Evolutionary conservation across 2,888 invertebrate species (phyloP), one percentile per base, ranked within the genome.

Genomic region (Lymantria monacha): DNA sequence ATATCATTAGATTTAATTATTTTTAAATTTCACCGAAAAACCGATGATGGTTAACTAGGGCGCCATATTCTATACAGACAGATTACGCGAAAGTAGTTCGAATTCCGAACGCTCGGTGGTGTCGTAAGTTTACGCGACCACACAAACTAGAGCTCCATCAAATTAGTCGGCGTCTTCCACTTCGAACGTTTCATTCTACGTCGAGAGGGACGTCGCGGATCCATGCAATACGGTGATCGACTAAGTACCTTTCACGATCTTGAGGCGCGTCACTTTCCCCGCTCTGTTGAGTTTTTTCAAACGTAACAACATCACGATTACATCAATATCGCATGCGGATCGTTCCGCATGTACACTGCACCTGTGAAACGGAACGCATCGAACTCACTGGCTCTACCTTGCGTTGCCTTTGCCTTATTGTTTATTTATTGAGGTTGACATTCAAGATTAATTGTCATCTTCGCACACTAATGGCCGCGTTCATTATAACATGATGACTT

Each of bases 21-120:
- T 53, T 43, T 59, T 43, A 22, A 65, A 56, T 57, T 52, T 56
- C 42, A 56, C 53, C 55, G 36, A 61, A 63, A 67, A 63, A 49
- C 51, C 38, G 54, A 55, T 49, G 61, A 46, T 54, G 55, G 61
- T 58, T 76, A 85, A 85, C 74, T 85, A 80, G 85, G 80, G 70
- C 85, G 73, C 74, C 80, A 76, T 77, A 79, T 79, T 80, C 79
- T 77, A 79, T 79, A 79, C 79, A 75, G 78, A 76, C 82, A 81
- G 85, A 88, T 89, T 87, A 88, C 84, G 85, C 88, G 87, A 89
- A 90, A 89, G 88, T 89, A 87, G 88, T 85, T 85, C 87, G 86
- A 89, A 90, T 87, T 85, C 87, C 86, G 76, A 81, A 78, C 82
- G 78, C 74, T 79, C 69, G 68, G 63, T 63, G 69, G 83, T 89